Evolutionary conservation across 2,113 vertebrate genomes (phyloP), one percentile per base, ranked within the genome.

Genomic region (Odocoileus virginianus): DNA sequence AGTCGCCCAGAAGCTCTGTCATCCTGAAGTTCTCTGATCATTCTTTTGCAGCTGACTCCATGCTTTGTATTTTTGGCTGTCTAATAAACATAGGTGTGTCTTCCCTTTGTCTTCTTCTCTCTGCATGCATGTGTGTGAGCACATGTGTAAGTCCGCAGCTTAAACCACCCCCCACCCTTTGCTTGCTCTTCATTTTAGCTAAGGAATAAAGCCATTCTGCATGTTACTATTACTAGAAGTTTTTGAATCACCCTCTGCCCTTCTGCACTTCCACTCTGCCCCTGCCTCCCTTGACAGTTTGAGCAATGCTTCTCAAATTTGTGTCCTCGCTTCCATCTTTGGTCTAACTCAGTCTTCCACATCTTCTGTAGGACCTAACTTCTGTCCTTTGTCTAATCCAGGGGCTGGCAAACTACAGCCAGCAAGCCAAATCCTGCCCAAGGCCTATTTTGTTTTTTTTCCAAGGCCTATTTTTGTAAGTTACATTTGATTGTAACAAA

Each of bases 1-100:
- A 57, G 33, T 13, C 9, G 36, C 11, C 0, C 1, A 4, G 43
- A 23, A 57, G 25, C 4, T 27, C 1, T 12, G 2, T 21, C 21
- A 0, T 83, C 67, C 7, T 43, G 10, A 5, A 27, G 15, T 47
- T 71, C 50, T 85, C 43, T 55, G 40, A 33, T n/a, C 40, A 21
- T 36, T 84, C 11, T 1, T 25, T 83, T 71, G 87, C 58, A 33
- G 23, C 19, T 54, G 4, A 85, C 15, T 28, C 8, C 40, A 23
- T 81, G 11, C 5, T 61, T n/a, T 64, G 67, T 23, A 6, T 30
- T 79, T 47, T 60, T 52, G 14, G 6, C 55, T 64, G 7, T 6
- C 45, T 14, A 40, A 6, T 9, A 33, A 57, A 45, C 14, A 89
- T 5, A 33, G 12, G n/a, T 67, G 28, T 8, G 27, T 12, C 21